Percentiles rank a stretch among this genome's conserved stretches.
These are phyloP conservation scores for Mesaphorura yosii DNA, from an alignment of 1,140 invertebrate genomes.

Conservation along the genomic window DNA sequence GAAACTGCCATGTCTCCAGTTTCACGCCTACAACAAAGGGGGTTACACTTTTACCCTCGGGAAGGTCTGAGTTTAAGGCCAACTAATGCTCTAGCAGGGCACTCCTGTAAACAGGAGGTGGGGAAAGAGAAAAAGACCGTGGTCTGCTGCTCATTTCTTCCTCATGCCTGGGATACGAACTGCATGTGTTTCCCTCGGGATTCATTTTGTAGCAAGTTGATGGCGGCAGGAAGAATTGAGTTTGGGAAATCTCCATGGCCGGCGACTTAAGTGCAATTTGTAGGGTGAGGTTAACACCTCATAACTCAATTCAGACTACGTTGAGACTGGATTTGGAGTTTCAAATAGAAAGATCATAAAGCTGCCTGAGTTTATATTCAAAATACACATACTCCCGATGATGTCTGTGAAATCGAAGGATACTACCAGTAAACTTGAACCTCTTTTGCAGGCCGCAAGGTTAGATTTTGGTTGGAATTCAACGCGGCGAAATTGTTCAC, in stretches of 20 bases:
- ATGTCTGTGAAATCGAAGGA: too few relatives aligned
- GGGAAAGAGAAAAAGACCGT: conserved; percentile 20
- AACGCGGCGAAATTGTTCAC: conserved; percentile 49
- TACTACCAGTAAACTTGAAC: neutral
- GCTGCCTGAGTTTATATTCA: neutral
- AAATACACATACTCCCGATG: too few relatives aligned
- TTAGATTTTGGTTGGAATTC: conserved; percentile 24
- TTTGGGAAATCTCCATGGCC: conserved; percentile 23
- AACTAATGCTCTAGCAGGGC: conserved; percentile 25
- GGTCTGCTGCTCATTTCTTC: conserved; percentile 8
- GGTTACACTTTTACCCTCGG: conserved; percentile 23
- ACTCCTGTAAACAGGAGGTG: conserved; percentile 20
- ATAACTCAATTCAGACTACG: conserved; percentile 28
- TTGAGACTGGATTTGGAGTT: conserved; percentile 22
- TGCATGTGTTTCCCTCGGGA: neutral
- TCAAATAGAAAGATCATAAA: neutral
- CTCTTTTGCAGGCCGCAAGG: neutral
- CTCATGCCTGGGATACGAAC: conserved; percentile 16
- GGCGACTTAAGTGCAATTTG: conserved; percentile 21
- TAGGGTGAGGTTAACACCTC: conserved; percentile 11
- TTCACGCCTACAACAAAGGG: conserved; percentile 29
- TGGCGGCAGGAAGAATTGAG: conserved; percentile 6
- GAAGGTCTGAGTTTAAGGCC: conserved; percentile 30
- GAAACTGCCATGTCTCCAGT: conserved; percentile 22
- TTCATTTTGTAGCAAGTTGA: conserved; percentile 11